Conservation (phyloP, 2,113 vertebrate species). For the Rhea americana region DNA sequence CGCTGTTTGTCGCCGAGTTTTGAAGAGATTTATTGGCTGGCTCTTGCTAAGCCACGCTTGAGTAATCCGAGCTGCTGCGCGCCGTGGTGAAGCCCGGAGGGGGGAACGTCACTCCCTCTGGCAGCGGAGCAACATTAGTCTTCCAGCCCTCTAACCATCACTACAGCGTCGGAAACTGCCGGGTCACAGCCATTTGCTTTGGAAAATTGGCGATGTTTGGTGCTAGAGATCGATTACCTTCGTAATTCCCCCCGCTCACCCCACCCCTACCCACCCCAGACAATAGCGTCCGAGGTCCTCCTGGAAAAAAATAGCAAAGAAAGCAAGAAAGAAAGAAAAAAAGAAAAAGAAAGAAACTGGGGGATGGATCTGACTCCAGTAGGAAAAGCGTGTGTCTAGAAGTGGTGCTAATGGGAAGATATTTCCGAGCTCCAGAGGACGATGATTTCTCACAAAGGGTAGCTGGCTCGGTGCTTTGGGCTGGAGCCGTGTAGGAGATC, state of each 20-base stretch:
- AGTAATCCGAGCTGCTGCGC: conserved; percentile 79
- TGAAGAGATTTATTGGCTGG: conserved; percentile 70
- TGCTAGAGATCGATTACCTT: conserved; percentile 76
- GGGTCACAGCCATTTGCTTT: conserved; percentile 80
- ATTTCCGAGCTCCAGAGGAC: conserved; percentile 71
- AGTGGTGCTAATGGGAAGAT: conserved; percentile 79
- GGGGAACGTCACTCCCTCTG: conserved; percentile 78
- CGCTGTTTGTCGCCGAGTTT: conserved; percentile 55
- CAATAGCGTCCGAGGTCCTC: conserved; percentile 67
- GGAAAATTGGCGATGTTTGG: conserved; percentile 83
- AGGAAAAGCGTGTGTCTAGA: conserved; percentile 64
- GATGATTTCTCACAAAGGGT: conserved; percentile 79
- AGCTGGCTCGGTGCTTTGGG: conserved; percentile 72
- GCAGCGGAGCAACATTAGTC: conserved; percentile 76
- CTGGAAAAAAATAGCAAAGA: conserved; percentile 42
- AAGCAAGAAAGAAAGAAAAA: conserved; percentile 27
- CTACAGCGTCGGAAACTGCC: conserved; percentile 75
- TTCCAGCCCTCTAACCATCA: conserved; percentile 72
- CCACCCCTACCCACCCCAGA: conserved; percentile 57
- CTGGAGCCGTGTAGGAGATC: conserved; percentile 82
- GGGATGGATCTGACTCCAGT: conserved; percentile 67
- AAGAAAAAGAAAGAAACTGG: conserved; percentile 56
- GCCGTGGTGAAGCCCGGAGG: conserved; percentile 78
- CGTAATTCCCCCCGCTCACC: conserved; percentile 61
- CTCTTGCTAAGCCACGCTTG: conserved; percentile 73